Percentiles rank a stretch among this genome's conserved stretches.
Evolutionary conservation across 2,888 invertebrate genomes (phyloP).

Genomic region (Apamea monoglypha): DNA sequence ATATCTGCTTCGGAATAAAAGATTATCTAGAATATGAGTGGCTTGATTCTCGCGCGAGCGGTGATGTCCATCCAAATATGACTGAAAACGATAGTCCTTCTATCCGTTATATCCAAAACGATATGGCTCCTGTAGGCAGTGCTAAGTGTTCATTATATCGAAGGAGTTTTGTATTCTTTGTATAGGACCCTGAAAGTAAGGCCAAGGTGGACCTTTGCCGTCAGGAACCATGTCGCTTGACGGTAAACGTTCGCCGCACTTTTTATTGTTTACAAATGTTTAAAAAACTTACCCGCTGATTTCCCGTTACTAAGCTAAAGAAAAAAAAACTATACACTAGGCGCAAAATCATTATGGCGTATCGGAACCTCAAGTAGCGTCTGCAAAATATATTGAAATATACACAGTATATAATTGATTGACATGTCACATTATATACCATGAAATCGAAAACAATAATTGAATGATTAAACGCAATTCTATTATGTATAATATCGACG

Average conservation of each 20-base stretch:
- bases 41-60: constrained; percentile 33
- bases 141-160: background rate
- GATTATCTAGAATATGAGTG: background rate
- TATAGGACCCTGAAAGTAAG: background rate
- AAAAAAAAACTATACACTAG: constrained; percentile 61
- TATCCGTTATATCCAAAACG: background rate
- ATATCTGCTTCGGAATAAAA: background rate
- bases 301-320: constrained; percentile 54
- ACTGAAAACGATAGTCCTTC: background rate
- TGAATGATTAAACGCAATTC: constrained; percentile 62
- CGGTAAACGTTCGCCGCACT: background rate
- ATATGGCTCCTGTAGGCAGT: background rate
- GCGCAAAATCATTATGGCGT: constrained; percentile 66
- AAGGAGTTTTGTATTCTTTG: background rate
- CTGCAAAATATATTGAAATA: constrained; percentile 62
- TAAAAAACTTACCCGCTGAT: constrained; percentile 57
- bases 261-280: constrained; percentile 3
- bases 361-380: constrained; percentile 58
- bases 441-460: constrained; percentile 66
- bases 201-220: background rate
- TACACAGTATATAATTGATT: constrained; percentile 66
- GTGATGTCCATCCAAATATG: background rate
- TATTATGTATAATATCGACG: constrained; percentile 54
- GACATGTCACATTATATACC: constrained; percentile 65
- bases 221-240: background rate